These are phyloP conservation scores for Nesogale talazaci DNA, from an alignment of 2,113 vertebrate genomes.

Conservation along the genomic window DNA sequence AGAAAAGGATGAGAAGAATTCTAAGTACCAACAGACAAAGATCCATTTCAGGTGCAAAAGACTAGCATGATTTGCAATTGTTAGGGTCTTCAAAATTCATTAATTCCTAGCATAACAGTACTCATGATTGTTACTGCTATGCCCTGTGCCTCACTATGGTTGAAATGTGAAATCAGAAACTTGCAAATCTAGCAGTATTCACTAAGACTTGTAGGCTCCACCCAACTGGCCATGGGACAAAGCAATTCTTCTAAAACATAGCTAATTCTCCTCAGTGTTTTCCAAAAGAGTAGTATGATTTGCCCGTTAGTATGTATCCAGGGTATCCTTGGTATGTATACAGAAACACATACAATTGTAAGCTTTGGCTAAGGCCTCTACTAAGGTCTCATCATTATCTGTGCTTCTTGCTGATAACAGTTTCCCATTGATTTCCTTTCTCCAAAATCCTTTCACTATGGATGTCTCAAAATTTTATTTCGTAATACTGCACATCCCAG, in stretches of 20 bases:
- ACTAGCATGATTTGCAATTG: neutral
- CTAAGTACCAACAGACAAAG: neutral
- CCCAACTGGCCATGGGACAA: neutral
- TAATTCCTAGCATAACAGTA: neutral
- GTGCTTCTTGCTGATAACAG: neutral
- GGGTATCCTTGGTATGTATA: neutral
- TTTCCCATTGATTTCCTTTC: neutral
- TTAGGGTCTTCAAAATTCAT: neutral
- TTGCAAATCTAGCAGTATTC: neutral
- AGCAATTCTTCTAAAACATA: no score
- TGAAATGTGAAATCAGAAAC: neutral
- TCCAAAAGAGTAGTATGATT: no score
- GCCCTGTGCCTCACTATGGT: neutral
- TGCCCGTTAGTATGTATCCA: neutral
- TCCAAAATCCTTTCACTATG: neutral
- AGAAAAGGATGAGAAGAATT: neutral
- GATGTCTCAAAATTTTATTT: neutral
- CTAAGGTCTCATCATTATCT: neutral
- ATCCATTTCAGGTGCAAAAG: neutral
- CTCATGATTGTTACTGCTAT: neutral
- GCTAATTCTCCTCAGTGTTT: no score
- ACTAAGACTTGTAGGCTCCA: neutral
- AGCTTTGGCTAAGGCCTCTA: neutral
- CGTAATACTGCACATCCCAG: neutral
- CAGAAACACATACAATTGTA: no score